These are phyloP conservation scores for Drepana arcuata DNA, from an alignment of 1,140 invertebrate species.

Conservation along the genomic window DNA sequence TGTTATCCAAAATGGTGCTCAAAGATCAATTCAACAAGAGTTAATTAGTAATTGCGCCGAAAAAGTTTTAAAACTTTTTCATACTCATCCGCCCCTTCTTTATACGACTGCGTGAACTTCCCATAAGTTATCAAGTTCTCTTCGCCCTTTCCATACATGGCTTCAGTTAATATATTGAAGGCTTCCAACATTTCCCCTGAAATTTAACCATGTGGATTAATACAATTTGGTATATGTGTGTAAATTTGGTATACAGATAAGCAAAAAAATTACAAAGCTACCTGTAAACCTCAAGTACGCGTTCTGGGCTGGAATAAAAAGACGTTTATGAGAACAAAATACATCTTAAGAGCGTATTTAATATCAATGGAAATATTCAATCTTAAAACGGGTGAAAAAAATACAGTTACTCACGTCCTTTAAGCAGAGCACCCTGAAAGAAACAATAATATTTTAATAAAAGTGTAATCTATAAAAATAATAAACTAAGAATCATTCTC, in stretches of 20 bases:
- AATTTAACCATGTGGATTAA: no score
- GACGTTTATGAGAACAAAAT: no score
- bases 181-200: conserved; percentile 42
- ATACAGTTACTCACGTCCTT: conserved; percentile 28
- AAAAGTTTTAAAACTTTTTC: no score
- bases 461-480: conserved; percentile 3
- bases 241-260: no score
- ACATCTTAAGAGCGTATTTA: no score
- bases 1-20: no score
- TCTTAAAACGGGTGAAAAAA: neutral
- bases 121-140: conserved; percentile 29
- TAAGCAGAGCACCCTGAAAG: conserved; percentile 36
- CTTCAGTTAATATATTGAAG: conserved; percentile 37
- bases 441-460: conserved; percentile 6
- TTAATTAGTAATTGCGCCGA: no score
- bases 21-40: no score
- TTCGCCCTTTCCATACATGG: conserved; percentile 36
- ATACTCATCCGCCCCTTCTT: conserved; percentile 39
- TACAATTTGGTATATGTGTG: no score
- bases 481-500: conserved; percentile 30
- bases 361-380: no score
- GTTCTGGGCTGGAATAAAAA: conserved; percentile 27
- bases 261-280: no score
- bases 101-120: conserved; percentile 37
- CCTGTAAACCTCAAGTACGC: conserved; percentile 40